These are phyloP conservation scores for Scaptomyza pallida DNA, from an alignment of 1,140 invertebrate species.

Conservation along the genomic window DNA sequence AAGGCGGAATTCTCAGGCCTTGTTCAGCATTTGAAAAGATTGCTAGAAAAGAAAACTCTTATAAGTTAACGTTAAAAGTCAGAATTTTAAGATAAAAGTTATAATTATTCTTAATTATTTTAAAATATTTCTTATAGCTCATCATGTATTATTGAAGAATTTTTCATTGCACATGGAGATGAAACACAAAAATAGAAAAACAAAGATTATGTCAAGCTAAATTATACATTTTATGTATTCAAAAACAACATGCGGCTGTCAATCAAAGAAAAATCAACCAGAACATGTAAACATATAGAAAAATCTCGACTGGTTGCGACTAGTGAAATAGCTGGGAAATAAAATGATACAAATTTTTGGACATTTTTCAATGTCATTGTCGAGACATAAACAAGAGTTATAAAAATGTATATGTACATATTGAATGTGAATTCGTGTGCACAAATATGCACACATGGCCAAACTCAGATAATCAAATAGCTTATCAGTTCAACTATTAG, in stretches of 20 bases:
- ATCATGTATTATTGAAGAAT: slow-evolving; percentile 45
- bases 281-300: slow-evolving; percentile 55
- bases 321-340: slow-evolving; percentile 4
- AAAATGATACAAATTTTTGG: slow-evolving; percentile 14
- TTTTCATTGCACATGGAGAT: background rate
- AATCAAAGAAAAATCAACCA: slow-evolving; percentile 51
- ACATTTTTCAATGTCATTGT: slow-evolving; percentile 48
- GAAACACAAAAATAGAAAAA: slow-evolving; percentile 5
- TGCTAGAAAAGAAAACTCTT: too few relatives aligned
- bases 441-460: background rate
- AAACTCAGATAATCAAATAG: background rate
- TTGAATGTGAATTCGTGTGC: background rate
- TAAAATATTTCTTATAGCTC: too few relatives aligned
- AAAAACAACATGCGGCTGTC: slow-evolving; percentile 46
- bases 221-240: slow-evolving; percentile 16
- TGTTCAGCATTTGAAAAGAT: slow-evolving; percentile 1
- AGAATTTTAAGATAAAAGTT: too few relatives aligned
- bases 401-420: slow-evolving; percentile 27
- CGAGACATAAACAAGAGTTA: slow-evolving; percentile 55
- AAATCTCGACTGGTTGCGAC: slow-evolving; percentile 31
- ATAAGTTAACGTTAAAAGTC: too few relatives aligned
- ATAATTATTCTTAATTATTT: too few relatives aligned
- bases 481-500: background rate
- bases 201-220: slow-evolving; percentile 18
- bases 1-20: background rate